Conservation (phyloP, 2,888 invertebrate species). For the Scrobipalpa atriplicella region DNA sequence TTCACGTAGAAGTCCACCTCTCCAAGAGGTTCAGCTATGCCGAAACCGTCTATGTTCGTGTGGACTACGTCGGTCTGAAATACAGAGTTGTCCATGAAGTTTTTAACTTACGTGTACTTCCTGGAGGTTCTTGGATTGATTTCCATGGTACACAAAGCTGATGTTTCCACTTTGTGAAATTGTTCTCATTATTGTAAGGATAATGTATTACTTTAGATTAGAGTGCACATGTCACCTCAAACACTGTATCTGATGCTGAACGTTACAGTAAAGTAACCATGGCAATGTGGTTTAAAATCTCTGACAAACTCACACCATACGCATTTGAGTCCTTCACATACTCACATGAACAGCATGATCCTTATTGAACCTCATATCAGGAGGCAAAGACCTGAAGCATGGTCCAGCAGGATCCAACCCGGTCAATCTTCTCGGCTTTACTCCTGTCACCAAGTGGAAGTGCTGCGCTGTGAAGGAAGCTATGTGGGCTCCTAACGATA, state of each 20-base stretch:
- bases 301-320: too few species aligned
- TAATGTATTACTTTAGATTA: too few species aligned
- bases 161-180: too few species aligned
- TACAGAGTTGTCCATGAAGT: too few species aligned
- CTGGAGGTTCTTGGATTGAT: too few species aligned
- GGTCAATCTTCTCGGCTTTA: conserved; percentile 62
- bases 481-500: conserved; percentile 69
- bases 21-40: conserved; percentile 67
- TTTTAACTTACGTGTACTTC: too few species aligned
- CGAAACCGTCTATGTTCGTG: conserved; percentile 76
- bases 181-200: too few species aligned
- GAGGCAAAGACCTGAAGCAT: conserved; percentile 60
- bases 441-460: conserved; percentile 61
- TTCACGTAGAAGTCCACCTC: conserved; percentile 73
- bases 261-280: too few species aligned
- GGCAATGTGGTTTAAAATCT: too few species aligned
- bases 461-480: conserved; percentile 61
- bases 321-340: background rate
- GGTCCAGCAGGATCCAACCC: conserved; percentile 75
- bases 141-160: too few species aligned
- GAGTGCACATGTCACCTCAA: too few species aligned
- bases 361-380: conserved; percentile 50
- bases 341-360: conserved; percentile 51
- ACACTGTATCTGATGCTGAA: too few species aligned
- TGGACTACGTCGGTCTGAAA: conserved; percentile 63